Conservation (phyloP, 2,797 vertebrate genomes). For the Sorex maritimensis region DNA sequence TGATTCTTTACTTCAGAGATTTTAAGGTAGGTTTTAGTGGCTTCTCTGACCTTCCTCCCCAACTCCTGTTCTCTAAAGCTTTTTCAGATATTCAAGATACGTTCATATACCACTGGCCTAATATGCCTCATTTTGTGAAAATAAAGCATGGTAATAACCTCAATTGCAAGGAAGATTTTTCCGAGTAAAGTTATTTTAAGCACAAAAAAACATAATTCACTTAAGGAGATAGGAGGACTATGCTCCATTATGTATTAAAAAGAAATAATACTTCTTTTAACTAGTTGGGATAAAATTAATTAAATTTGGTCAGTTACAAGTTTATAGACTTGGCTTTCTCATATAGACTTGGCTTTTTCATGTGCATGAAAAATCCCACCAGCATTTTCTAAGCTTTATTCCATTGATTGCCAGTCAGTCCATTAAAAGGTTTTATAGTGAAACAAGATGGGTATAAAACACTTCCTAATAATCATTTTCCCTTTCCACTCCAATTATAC, state of each 20-base stretch:
- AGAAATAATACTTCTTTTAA: background rate
- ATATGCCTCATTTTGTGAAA: conserved; percentile 48
- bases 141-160: background rate
- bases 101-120: background rate
- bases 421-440: conserved; percentile 35
- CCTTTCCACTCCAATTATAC: background rate
- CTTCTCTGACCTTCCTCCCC: background rate
- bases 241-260: background rate
- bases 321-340: conserved; percentile 12
- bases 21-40: conserved; percentile 48
- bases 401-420: background rate
- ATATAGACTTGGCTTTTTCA: background rate
- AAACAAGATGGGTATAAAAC: conserved; percentile 27
- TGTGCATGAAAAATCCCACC: background rate
- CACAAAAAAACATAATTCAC: conserved; percentile 19
- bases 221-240: background rate
- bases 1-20: conserved; percentile 40
- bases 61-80: conserved; percentile 30
- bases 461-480: background rate
- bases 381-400: conserved; percentile 57
- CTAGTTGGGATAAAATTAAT: background rate
- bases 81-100: conserved; percentile 48
- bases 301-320: background rate
- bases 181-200: conserved; percentile 64
- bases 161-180: conserved; percentile 48